Base-by-base conservation (phyloP, 2,888 invertebrate genomes). In the Drosophila affinis region DNA sequence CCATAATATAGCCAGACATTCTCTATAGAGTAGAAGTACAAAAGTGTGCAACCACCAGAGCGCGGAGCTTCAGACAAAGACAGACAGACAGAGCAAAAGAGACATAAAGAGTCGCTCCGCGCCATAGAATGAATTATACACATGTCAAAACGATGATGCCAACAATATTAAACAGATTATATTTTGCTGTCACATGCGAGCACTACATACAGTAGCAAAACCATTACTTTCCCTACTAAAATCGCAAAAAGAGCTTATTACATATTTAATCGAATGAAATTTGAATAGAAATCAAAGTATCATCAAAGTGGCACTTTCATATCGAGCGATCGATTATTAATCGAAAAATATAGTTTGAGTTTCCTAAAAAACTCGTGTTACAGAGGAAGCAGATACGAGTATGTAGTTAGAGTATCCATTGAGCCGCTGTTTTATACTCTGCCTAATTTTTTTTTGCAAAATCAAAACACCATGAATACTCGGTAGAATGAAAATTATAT, bases 391-490 rank as follows among this genome's bases (percentile, higher is more conserved):
- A 27, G 7, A 21, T 21, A 21, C 21, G 21, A 21, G 21, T 21
- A 21, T 0, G 21, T 27, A 27, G 39, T 39, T 39, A 39, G 39
- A 39, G 39, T 39, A 39, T 39, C n/a, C 10, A 6, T 14, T 27
- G 21, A 32, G 34, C 29, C 46, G 21, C 29, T 32, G 32, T 57
- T 17, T 17, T 1, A 45, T 52, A 34, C 48, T 45, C 57, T 47
- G 62, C 21, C 45, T 55, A 44, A 59, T 67, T 67, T 49, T 46
- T 57, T 62, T 62, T 55, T 58, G 57, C 78, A 73, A 85, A 79
- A 78, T 79, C 80, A 83, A 81, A 84, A 62, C 75, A 77, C 78
- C 83, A 75, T 82, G 85, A 83, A 85, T 76, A n/a, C 39, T 39
- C 7, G 39, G 4, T 39, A 78, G 75, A 82, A 84, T 65, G 39